Percentiles rank a stretch among this genome's conserved stretches.
phyloP scores from a whole-genome alignment of 2,113 vertebrate species.

The Ailurus styani region DNA sequence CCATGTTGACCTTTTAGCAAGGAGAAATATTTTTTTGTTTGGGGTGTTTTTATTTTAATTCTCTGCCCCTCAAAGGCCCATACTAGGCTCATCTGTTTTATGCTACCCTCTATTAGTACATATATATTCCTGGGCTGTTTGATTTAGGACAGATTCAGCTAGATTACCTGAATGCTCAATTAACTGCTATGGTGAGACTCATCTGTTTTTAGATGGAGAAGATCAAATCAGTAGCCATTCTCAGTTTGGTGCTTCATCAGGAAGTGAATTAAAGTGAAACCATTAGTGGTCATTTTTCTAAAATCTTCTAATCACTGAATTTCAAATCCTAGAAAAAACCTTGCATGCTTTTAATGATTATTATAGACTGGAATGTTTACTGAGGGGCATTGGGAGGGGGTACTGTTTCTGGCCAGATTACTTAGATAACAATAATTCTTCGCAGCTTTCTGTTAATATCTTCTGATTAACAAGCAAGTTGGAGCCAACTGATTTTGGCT shows the following conservation, averaged over 20 bases:
- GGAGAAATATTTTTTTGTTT: background rate
- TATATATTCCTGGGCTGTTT: slow-evolving; percentile 25
- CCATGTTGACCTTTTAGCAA: background rate
- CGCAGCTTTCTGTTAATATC: slow-evolving; percentile 63
- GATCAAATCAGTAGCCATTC: slow-evolving; percentile 63
- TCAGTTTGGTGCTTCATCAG: slow-evolving; percentile 55
- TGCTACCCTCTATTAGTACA: slow-evolving; percentile 16
- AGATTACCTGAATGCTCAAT: slow-evolving; percentile 75
- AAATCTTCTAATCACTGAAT: slow-evolving; percentile 36
- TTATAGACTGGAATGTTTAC: slow-evolving; percentile 43
- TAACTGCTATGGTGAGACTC: slow-evolving; percentile 52
- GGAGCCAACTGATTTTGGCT: slow-evolving; percentile 65
- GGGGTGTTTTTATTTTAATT: background rate
- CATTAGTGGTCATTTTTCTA: slow-evolving; percentile 45
- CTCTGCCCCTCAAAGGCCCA: background rate
- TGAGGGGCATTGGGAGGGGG: background rate
- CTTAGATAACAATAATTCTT: slow-evolving; percentile 60
- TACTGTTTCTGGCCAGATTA: slow-evolving; percentile 37
- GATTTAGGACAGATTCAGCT: slow-evolving; percentile 69
- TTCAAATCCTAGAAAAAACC: slow-evolving; percentile 44
- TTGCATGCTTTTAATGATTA: slow-evolving; percentile 34
- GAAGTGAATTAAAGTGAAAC: slow-evolving; percentile 64
- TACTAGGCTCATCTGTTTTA: background rate
- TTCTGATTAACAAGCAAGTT: slow-evolving; percentile 68
- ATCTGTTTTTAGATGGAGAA: slow-evolving; percentile 67